A percentile compares a stretch with the other conserved stretches of the same genome.
Evolutionary conservation across 2,888 invertebrate species (phyloP).

Genomic region (Andrena trimmerana): DNA sequence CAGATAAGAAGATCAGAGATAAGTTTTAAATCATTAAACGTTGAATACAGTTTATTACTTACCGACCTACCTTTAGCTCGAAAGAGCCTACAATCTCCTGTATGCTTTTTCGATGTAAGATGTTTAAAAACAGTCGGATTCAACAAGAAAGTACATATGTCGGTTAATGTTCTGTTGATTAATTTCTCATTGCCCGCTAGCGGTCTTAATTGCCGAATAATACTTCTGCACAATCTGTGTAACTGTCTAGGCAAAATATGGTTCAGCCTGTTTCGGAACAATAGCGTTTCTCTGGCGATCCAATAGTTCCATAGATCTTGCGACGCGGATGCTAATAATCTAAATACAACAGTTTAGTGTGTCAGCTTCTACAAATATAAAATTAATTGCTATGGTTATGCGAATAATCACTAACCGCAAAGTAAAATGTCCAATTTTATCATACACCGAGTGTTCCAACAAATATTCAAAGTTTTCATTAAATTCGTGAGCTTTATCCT

Average conservation of each 20-base stretch:
- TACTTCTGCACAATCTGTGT: slow-evolving; percentile 77
- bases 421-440: slow-evolving; percentile 88
- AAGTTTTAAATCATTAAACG: neutral
- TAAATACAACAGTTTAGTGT: slow-evolving; percentile 47
- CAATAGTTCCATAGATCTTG: slow-evolving; percentile 76
- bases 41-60: neutral
- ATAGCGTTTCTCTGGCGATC: slow-evolving; percentile 76
- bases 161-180: slow-evolving; percentile 69
- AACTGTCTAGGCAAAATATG: slow-evolving; percentile 74
- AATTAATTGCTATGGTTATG: neutral
- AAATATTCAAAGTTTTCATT: slow-evolving; percentile 86
- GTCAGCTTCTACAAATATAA: neutral
- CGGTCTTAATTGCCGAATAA: slow-evolving; percentile 69
- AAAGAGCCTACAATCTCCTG: slow-evolving; percentile 70
- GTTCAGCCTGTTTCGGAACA: slow-evolving; percentile 78
- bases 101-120: slow-evolving; percentile 70
- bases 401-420: slow-evolving; percentile 84
- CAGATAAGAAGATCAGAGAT: slow-evolving; percentile 67
- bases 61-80: slow-evolving; percentile 73
- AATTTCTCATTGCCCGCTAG: slow-evolving; percentile 59
- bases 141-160: slow-evolving; percentile 70
- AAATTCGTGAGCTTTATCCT: slow-evolving; percentile 81
- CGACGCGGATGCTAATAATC: slow-evolving; percentile 79
- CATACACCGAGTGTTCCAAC: slow-evolving; percentile 87
- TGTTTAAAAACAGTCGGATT: slow-evolving; percentile 75